Percentiles rank a stretch among this genome's conserved stretches.
Conservation (phyloP, 2,888 invertebrate genomes). For the Melieria crassipennis region DNA sequence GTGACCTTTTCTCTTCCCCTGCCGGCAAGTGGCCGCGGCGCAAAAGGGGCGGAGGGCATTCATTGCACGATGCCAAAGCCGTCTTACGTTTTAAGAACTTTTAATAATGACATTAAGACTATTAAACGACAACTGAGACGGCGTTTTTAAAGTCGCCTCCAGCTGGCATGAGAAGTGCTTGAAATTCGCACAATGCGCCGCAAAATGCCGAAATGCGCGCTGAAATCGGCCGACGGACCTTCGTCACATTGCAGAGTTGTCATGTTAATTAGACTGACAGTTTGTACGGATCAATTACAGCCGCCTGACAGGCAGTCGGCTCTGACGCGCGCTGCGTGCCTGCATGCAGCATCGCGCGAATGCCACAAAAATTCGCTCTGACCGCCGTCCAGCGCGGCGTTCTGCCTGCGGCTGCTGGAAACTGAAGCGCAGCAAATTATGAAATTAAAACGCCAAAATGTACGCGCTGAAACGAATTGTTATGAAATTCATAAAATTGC, state of each 20-base stretch:
- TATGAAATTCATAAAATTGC: slow-evolving; percentile 16
- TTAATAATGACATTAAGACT: slow-evolving; percentile 38
- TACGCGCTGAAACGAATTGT: slow-evolving; percentile 13
- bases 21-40: too few species aligned
- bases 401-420: not conserved
- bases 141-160: not conserved
- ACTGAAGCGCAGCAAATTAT: slow-evolving; percentile 27
- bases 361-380: not conserved
- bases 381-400: not conserved
- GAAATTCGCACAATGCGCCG: slow-evolving; percentile 22
- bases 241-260: slow-evolving; percentile 35
- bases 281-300: slow-evolving; percentile 34
- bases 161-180: slow-evolving; percentile 7
- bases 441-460: slow-evolving; percentile 41
- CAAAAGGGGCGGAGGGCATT: too few species aligned
- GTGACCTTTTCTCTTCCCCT: not conserved
- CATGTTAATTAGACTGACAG: slow-evolving; percentile 39
- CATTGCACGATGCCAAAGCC: slow-evolving; percentile 1
- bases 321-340: not conserved
- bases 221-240: slow-evolving; percentile 22
- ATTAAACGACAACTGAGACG: slow-evolving; percentile 33
- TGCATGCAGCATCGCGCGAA: not conserved
- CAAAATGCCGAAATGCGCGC: slow-evolving; percentile 13
- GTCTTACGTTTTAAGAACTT: slow-evolving; percentile 21
- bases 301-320: not conserved